A percentile compares a stretch with the other conserved stretches of the same genome.
Conservation (phyloP, 30 jellyfish, hydroid and myxozoan species). For the Aurelia aurita region DNA sequence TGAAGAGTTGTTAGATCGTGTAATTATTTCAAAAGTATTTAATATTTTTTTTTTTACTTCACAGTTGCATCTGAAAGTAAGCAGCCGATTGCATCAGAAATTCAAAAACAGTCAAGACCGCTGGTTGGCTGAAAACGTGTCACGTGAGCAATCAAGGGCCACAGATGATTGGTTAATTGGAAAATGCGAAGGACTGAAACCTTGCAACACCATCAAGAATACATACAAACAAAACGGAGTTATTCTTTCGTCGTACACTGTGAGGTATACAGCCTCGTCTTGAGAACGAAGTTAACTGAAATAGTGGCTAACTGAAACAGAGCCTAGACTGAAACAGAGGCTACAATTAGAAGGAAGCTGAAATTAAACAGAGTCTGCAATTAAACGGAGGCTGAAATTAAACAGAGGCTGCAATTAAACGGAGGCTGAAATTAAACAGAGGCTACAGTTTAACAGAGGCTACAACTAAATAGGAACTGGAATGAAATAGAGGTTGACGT, state of each 20-base stretch:
- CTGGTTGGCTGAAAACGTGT: conserved; percentile 89
- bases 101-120: conserved; percentile 63
- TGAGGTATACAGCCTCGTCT: conserved; percentile 58
- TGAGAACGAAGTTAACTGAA: not conserved
- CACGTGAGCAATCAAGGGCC: conserved; percentile 87
- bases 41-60: not conserved
- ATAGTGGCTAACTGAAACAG: conserved; percentile 6
- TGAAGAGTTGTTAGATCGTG: too few species aligned
- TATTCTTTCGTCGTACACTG: conserved; percentile 67
- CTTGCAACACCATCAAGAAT: conserved; percentile 72
- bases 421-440: too few species aligned
- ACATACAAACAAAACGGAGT: conserved; percentile 75
- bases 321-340: not conserved
- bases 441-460: too few species aligned
- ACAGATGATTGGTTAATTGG: conserved; percentile 95
- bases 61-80: conserved; percentile 77
- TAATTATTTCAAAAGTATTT: too few species aligned
- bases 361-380: too few species aligned
- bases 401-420: too few species aligned
- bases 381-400: too few species aligned
- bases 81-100: conserved; percentile 58
- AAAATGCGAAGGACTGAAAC: conserved; percentile 73
- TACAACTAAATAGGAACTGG: too few species aligned
- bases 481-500: too few species aligned
- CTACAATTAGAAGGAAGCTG: too few species aligned